A percentile compares a stretch with the other conserved stretches of the same genome.
Evolutionary conservation across 2,113 vertebrate species (phyloP).

Genomic region (Microcebus tavaratra): DNA sequence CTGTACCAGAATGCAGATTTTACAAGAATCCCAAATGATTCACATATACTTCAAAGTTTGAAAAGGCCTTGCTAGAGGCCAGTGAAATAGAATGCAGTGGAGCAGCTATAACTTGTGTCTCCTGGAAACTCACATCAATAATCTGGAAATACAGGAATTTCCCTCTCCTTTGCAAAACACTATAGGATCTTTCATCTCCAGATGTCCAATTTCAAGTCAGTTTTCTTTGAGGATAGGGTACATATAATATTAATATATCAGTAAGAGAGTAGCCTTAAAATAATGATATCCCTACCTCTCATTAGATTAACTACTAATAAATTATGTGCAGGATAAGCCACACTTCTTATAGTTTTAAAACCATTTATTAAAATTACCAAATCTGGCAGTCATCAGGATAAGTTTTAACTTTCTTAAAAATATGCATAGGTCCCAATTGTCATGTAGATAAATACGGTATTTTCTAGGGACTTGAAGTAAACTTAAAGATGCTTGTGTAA

Average conservation of each 20-base stretch:
- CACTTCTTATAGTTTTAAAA: not conserved
- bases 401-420: constrained; percentile 37
- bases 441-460: not conserved
- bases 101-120: not conserved
- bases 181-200: not conserved
- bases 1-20: not conserved
- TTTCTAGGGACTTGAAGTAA: constrained; percentile 1
- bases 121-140: not conserved
- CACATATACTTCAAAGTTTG: too few species aligned
- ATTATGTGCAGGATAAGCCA: not conserved
- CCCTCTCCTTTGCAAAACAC: not conserved
- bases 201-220: not conserved
- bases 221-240: not conserved
- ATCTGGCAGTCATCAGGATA: not conserved
- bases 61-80: not conserved
- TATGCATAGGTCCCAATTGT: not conserved
- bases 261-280: not conserved
- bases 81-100: not conserved
- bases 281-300: not conserved
- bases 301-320: not conserved
- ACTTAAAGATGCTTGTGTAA: not conserved
- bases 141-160: not conserved
- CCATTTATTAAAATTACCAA: not conserved
- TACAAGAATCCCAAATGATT: not conserved
- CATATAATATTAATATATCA: not conserved